phyloP scores from a whole-genome alignment of 1,140 invertebrate genomes.

The Acyrthosiphon pisum region DNA sequence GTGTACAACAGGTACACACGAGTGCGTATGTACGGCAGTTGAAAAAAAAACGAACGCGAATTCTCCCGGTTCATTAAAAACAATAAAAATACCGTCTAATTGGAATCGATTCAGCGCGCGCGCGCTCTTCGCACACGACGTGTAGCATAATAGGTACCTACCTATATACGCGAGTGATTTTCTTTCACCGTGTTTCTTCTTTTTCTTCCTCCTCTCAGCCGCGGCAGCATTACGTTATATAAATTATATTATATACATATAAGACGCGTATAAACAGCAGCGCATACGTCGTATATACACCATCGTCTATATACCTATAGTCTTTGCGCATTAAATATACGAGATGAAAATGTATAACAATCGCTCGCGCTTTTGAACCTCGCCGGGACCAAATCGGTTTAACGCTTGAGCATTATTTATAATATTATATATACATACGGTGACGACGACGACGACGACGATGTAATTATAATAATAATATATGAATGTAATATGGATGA shows the following conservation, averaged over 20 bases:
- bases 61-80: constrained; percentile 7
- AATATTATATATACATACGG: not conserved
- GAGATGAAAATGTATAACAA: not conserved
- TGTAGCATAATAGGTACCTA: not conserved
- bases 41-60: not conserved
- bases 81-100: constrained; percentile 35
- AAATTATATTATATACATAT: not conserved
- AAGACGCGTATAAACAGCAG: not conserved
- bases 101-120: not conserved
- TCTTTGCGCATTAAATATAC: not conserved
- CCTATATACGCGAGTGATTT: not conserved
- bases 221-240: not conserved
- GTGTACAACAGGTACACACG: not conserved
- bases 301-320: too few species aligned
- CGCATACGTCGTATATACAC: not conserved
- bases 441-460: too few species aligned
- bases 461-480: constrained; percentile 31
- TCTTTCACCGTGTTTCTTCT: not conserved
- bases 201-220: not conserved
- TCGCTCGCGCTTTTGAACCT: not conserved
- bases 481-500: not conserved
- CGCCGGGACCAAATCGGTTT: constrained; percentile 31
- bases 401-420: constrained; percentile 8
- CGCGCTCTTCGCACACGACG: not conserved
- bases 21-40: not conserved